Evolutionary conservation across 2,888 invertebrate genomes (phyloP).

Genomic region (Phragmatobia fuliginosa): DNA sequence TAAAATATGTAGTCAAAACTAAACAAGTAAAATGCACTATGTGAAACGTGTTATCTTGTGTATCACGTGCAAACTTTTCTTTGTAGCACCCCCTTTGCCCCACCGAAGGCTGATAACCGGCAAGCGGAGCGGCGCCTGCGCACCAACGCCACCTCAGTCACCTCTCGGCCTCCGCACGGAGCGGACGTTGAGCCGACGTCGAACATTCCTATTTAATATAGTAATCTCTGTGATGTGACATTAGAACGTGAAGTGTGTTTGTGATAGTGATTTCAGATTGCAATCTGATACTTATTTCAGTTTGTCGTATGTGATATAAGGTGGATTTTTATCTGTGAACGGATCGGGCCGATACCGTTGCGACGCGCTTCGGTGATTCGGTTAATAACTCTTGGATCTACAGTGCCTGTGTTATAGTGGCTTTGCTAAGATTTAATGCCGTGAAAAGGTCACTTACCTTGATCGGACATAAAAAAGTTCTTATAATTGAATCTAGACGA

Average conservation of each 20-base stretch:
- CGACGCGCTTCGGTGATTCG: conserved; percentile 79
- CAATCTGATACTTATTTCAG: conserved; percentile 59
- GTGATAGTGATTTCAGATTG: conserved; percentile 54
- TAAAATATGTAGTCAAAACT: conserved; percentile 19
- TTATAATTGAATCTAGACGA: conserved; percentile 34
- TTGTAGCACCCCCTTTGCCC: conserved; percentile 71
- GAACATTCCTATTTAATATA: conserved; percentile 28
- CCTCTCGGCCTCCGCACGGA: conserved; percentile 61
- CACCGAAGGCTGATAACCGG: conserved; percentile 82
- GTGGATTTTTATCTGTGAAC: conserved; percentile 57
- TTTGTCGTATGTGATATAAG: conserved; percentile 59
- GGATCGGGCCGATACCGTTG: conserved; percentile 77
- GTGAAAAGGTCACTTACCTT: conserved; percentile 84
- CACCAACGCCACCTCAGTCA: conserved; percentile 77
- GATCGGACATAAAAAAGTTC: conserved; percentile 61
- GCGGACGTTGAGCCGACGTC: conserved; percentile 63
- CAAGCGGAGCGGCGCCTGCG: conserved; percentile 76
- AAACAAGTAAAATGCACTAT: conserved; percentile 54
- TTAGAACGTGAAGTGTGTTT: conserved; percentile 53
- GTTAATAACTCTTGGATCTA: conserved; percentile 82
- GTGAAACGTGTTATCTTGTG: conserved; percentile 67
- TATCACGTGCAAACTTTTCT: conserved; percentile 82
- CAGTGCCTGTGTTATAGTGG: conserved; percentile 75
- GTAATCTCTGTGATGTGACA: conserved; percentile 65
- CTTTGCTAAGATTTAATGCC: conserved; percentile 79